Evolutionary conservation across 2,113 vertebrate species (phyloP).

Genomic region (Herpetotheres cachinnans): DNA sequence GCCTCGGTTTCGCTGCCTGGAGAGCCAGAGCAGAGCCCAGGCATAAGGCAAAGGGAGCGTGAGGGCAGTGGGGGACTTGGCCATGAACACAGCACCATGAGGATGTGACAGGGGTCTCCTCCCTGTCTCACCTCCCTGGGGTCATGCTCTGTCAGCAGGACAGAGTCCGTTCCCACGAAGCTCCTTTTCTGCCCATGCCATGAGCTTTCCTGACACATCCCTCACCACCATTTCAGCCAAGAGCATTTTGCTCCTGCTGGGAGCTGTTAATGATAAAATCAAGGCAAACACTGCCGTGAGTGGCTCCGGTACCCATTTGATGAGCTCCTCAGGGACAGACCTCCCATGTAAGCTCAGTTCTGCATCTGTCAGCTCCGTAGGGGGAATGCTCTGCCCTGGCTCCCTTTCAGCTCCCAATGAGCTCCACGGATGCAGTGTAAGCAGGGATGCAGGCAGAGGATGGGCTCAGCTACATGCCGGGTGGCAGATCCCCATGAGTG

Average conservation of each 20-base stretch:
- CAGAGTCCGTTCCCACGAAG: background rate
- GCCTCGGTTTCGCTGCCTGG: background rate
- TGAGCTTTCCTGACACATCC: background rate
- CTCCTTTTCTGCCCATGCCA: background rate
- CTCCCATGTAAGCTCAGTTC: background rate
- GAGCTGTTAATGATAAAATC: background rate
- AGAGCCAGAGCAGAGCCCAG: background rate
- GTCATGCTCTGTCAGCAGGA: background rate
- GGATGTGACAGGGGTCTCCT: background rate
- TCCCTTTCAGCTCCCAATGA: background rate
- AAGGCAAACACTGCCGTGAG: background rate
- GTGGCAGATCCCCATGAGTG: background rate
- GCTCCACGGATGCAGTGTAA: background rate
- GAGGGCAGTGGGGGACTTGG: background rate
- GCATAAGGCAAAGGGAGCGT: rapidly evolving
- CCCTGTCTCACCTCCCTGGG: background rate
- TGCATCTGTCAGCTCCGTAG: background rate
- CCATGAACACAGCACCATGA: background rate
- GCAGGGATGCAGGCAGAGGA: background rate
- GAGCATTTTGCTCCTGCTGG: background rate
- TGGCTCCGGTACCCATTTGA: background rate
- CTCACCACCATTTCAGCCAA: background rate
- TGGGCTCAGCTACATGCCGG: rapidly evolving
- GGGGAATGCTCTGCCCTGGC: background rate
- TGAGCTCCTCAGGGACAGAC: background rate